Conservation (phyloP, 30 jellyfish, hydroid and myxozoan genomes). For the Aurelia sp. region DNA sequence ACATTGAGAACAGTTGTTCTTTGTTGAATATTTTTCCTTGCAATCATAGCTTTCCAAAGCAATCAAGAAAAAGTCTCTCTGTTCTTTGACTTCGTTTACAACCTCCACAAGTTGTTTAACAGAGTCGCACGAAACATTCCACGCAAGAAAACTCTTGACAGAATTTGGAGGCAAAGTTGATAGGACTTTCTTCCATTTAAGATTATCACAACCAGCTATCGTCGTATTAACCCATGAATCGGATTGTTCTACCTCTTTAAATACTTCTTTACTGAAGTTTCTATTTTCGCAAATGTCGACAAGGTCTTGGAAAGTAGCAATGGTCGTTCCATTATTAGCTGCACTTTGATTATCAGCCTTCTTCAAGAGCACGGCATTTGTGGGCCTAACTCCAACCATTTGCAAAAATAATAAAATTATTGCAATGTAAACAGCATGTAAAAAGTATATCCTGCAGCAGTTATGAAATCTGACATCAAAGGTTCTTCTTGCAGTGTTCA, state of each 20-base stretch:
- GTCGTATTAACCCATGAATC: not conserved
- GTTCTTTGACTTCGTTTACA: not conserved
- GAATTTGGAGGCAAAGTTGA: not conserved
- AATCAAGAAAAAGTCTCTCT: not conserved
- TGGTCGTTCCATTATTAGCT: too few relatives aligned
- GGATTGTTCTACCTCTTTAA: not conserved
- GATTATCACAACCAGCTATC: not conserved
- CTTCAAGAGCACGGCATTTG: not conserved
- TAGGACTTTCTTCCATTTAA: not conserved
- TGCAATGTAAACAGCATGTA: not conserved
- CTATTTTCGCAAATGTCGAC: not conserved
- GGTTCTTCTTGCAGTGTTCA: not conserved
- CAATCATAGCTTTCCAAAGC: slow-evolving; percentile 34
- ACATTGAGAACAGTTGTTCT: slow-evolving; percentile 26
- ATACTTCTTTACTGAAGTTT: not conserved
- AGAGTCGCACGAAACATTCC: not conserved
- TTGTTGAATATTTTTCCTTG: slow-evolving; percentile 9
- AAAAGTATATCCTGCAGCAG: too few relatives aligned
- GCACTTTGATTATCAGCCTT: not conserved
- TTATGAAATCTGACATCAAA: not conserved
- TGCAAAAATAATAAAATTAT: not conserved
- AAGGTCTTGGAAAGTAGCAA: not conserved
- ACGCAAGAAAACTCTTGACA: too few relatives aligned
- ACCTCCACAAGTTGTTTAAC: not conserved
- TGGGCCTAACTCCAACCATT: slow-evolving; percentile 10